Evolutionary conservation across 1,140 invertebrate genomes (phyloP).

Genomic region (Diachasma alloeum): DNA sequence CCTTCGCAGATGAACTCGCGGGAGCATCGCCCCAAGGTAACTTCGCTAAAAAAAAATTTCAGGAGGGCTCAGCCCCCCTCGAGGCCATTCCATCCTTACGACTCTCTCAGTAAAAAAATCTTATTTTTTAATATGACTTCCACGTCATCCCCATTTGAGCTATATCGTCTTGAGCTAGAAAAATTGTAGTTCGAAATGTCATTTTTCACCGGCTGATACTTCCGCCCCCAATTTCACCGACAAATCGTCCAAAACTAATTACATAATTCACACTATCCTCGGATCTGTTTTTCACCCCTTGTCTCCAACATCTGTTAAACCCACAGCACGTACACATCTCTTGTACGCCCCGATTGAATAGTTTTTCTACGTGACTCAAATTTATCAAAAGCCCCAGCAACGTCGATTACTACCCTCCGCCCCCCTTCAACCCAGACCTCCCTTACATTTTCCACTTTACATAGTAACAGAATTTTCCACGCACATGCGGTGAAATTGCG

Average conservation of each 20-base stretch:
- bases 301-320: conserved; percentile 31
- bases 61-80: no score
- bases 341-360: conserved; percentile 50
- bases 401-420: conserved; percentile 32
- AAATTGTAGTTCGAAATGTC: no score
- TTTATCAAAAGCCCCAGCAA: conserved; percentile 40
- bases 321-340: conserved; percentile 46
- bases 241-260: neutral
- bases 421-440: neutral
- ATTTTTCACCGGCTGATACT: neutral
- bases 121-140: no score
- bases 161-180: no score
- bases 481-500: conserved; percentile 26
- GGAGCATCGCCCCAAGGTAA: no score
- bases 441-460: conserved; percentile 39
- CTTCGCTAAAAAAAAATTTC: no score
- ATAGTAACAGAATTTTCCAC: conserved; percentile 37
- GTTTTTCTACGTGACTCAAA: conserved; percentile 58
- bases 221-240: neutral
- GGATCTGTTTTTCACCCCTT: conserved; percentile 47
- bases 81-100: no score
- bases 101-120: no score
- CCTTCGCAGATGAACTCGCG: no score
- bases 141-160: no score
- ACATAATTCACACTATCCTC: conserved; percentile 21